Evolutionary conservation across 1,140 invertebrate genomes (phyloP).

Genomic region (Temnothorax longispinosus): DNA sequence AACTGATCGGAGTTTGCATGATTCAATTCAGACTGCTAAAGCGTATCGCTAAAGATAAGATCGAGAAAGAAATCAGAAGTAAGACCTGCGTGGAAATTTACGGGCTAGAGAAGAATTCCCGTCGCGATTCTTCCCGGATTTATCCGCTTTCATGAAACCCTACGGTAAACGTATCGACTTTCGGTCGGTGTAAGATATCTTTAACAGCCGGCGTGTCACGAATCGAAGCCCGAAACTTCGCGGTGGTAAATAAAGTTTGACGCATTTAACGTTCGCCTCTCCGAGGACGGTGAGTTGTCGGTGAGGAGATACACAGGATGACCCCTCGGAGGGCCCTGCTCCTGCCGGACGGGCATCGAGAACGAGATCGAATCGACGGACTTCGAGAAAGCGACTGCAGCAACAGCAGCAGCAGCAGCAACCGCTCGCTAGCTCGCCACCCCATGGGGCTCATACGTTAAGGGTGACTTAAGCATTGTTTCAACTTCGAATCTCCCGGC

Average conservation of each 20-base stretch:
- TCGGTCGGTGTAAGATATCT: constrained; percentile 7
- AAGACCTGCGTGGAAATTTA: not conserved
- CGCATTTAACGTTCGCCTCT: constrained; percentile 44
- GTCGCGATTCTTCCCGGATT: constrained; percentile 18
- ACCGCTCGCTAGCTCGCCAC: constrained; percentile 48
- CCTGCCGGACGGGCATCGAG: constrained; percentile 57
- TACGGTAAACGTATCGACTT: constrained; percentile 2
- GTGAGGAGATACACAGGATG: not conserved
- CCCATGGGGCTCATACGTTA: constrained; percentile 85
- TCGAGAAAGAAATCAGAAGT: not conserved
- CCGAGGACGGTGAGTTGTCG: not conserved
- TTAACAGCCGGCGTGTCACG: constrained; percentile 1
- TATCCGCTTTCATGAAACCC: constrained; percentile 5
- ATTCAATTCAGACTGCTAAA: not conserved
- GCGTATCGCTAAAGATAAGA: not conserved
- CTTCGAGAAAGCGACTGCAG: constrained; percentile 3
- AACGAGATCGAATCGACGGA: constrained; percentile 82
- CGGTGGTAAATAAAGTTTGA: constrained; percentile 68
- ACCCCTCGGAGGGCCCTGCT: constrained; percentile 12
- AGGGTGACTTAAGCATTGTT: constrained; percentile 85
- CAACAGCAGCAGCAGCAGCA: not conserved
- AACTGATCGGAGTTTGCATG: constrained; percentile 34
- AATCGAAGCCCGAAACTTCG: constrained; percentile 60
- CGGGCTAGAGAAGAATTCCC: not conserved
- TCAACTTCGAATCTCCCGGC: constrained; percentile 85